Evolutionary conservation across 2,797 vertebrate species (phyloP).

Genomic region (Otus scops): DNA sequence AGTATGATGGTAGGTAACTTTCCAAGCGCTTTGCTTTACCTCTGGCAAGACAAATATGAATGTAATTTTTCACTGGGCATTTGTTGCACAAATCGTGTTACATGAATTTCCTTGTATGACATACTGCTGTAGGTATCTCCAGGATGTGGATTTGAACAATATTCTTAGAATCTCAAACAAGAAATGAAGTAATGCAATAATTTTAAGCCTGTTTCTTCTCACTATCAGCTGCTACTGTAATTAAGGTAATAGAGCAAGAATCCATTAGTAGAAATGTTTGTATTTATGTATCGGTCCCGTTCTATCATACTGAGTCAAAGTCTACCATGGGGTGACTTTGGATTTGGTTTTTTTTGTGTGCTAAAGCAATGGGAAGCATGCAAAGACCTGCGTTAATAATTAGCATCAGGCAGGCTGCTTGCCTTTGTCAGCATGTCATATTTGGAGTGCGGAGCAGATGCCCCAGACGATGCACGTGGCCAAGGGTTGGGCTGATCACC

Average conservation of each 20-base stretch:
- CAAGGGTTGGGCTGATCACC: background rate
- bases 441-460: accelerated
- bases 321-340: background rate
- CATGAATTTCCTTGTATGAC: background rate
- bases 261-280: background rate
- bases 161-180: background rate
- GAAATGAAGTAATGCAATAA: background rate
- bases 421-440: background rate
- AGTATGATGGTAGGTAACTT: background rate
- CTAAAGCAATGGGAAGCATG: background rate
- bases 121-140: background rate
- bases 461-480: background rate
- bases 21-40: background rate
- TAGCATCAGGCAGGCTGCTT: background rate
- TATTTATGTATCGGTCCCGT: background rate
- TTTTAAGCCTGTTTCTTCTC: background rate
- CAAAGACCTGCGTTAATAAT: accelerated
- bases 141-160: background rate
- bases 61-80: background rate
- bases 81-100: background rate
- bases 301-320: background rate
- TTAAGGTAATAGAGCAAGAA: background rate
- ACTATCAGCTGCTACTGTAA: background rate
- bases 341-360: background rate
- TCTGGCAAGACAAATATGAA: background rate